A percentile compares a stretch with the other conserved stretches of the same genome.
Evolutionary conservation across 2,888 invertebrate species (phyloP).

Genomic region (Tupiocoris notatus): DNA sequence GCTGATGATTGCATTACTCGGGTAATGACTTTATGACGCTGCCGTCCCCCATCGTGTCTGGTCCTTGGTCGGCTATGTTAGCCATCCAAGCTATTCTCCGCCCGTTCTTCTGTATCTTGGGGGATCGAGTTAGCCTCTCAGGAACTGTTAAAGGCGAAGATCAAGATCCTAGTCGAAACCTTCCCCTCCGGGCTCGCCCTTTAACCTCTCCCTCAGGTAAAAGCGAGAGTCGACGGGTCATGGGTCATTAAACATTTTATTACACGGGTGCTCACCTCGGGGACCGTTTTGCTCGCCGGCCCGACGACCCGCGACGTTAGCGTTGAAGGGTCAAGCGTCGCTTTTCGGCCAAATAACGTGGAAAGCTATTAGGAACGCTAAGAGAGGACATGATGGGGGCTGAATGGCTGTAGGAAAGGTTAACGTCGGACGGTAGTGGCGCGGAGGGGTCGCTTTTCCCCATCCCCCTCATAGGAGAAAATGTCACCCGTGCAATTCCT

Average conservation of each 20-base stretch:
- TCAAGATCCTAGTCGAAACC: constrained; percentile 35
- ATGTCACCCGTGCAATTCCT: no score
- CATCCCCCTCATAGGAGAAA: no score
- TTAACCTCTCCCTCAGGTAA: no score
- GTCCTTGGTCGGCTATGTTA: background rate
- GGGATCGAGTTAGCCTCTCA: constrained; percentile 5
- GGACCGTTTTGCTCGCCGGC: constrained; percentile 32
- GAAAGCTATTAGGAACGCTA: constrained; percentile 28
- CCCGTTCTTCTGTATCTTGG: background rate
- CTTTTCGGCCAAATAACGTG: constrained; percentile 26
- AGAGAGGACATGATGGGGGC: no score
- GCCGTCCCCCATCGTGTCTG: constrained; percentile 10
- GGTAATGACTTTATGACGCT: constrained; percentile 39
- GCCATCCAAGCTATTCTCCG: background rate
- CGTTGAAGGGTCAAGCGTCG: constrained; percentile 26
- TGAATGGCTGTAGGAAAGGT: no score
- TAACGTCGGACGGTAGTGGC: background rate
- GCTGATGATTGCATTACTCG: constrained; percentile 37
- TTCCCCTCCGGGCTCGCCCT: no score
- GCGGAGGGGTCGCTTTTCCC: no score
- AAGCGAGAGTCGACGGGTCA: constrained; percentile 18
- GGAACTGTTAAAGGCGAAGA: constrained; percentile 31
- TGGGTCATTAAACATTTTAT: constrained; percentile 42
- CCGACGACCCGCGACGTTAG: background rate
- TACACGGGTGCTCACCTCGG: constrained; percentile 38